These are phyloP conservation scores for Epsilonema sp. DNA, from an alignment of 2,888 invertebrate species.

Conservation along the genomic window DNA sequence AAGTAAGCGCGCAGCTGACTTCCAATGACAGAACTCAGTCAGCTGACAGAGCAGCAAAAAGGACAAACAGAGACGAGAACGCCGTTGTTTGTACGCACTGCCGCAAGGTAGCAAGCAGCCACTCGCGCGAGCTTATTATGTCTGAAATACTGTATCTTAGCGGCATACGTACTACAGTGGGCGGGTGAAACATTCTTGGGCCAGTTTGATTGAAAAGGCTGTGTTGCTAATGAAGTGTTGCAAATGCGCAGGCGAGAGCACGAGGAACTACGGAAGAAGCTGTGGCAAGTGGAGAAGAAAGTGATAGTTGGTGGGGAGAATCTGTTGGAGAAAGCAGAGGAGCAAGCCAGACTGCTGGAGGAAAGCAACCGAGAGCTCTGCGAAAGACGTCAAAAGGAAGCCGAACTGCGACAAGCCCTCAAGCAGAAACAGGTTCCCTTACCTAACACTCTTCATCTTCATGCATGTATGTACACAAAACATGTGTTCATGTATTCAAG, in stretches of 20 bases:
- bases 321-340: slow-evolving; percentile 81
- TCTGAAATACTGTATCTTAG: background rate
- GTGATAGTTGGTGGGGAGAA: slow-evolving; percentile 95
- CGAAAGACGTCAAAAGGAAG: slow-evolving; percentile 41
- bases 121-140: slow-evolving; percentile 26
- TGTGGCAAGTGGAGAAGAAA: slow-evolving; percentile 73
- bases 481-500: background rate
- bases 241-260: slow-evolving; percentile 48
- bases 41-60: too few relatives aligned
- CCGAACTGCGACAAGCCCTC: slow-evolving; percentile 55
- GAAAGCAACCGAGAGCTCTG: slow-evolving; percentile 45
- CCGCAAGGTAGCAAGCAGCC: too few relatives aligned
- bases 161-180: too few relatives aligned
- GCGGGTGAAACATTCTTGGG: too few relatives aligned
- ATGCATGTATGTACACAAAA: background rate
- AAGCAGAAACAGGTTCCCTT: slow-evolving; percentile 50
- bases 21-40: too few relatives aligned
- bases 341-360: slow-evolving; percentile 68
- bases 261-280: slow-evolving; percentile 57
- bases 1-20: too few relatives aligned
- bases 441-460: background rate
- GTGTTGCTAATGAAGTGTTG: too few relatives aligned
- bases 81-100: too few relatives aligned
- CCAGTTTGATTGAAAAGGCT: too few relatives aligned
- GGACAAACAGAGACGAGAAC: too few relatives aligned